These are phyloP conservation scores for Trididemnum nubilum DNA, from an alignment of 23 tunicate genomes.

Conservation along the genomic window DNA sequence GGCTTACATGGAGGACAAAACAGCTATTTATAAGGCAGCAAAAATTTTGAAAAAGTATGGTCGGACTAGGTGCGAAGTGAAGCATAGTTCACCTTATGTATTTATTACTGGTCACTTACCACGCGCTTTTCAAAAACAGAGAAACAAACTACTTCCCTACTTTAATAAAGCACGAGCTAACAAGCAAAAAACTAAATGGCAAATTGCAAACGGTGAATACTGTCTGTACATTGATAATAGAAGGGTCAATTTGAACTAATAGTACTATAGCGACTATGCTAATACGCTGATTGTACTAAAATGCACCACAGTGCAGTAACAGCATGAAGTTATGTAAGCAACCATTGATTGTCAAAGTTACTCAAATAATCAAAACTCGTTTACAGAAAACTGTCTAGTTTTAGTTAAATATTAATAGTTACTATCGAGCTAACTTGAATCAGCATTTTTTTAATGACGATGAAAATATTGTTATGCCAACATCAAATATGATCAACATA, in stretches of 20 bases:
- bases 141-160: background rate
- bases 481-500: background rate
- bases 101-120: background rate
- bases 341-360: background rate
- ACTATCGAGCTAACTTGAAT: background rate
- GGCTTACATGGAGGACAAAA: background rate
- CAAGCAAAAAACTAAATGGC: background rate
- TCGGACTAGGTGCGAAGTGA: background rate
- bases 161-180: background rate
- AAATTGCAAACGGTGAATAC: background rate
- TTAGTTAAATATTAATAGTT: background rate
- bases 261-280: too few relatives aligned
- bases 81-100: background rate
- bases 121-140: background rate
- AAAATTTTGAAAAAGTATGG: background rate
- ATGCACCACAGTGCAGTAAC: background rate
- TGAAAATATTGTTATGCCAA: background rate
- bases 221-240: background rate
- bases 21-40: background rate
- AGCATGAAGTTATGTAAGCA: background rate
- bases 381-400: too few relatives aligned
- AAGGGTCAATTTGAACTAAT: background rate
- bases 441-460: background rate
- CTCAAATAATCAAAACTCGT: background rate
- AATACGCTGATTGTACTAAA: background rate